Conservation (phyloP, 1,140 invertebrate species). For the Leptestheria dahalacensis region DNA sequence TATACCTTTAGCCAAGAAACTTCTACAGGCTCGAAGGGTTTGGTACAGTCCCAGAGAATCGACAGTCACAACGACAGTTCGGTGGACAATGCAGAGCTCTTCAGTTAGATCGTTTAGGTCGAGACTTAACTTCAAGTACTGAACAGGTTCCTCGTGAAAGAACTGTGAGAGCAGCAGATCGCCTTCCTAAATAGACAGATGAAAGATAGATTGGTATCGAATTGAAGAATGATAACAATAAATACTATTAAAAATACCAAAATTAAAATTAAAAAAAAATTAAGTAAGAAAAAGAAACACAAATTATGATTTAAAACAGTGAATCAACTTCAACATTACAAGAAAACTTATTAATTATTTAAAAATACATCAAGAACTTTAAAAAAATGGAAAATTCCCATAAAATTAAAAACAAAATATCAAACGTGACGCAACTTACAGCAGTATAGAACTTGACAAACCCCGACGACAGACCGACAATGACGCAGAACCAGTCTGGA, state of each 20-base stretch:
- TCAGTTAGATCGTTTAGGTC: slow-evolving; percentile 36
- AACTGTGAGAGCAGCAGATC: slow-evolving; percentile 65
- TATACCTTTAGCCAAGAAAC: slow-evolving; percentile 61
- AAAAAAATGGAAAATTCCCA: too few relatives aligned
- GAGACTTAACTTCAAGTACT: slow-evolving; percentile 55
- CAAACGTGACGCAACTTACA: slow-evolving; percentile 29
- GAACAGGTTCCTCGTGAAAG: slow-evolving; percentile 64
- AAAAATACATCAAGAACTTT: too few relatives aligned
- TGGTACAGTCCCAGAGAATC: slow-evolving; percentile 70
- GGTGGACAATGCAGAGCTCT: slow-evolving; percentile 68
- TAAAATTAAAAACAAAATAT: too few relatives aligned
- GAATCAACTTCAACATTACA: too few relatives aligned
- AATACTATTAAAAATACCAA: not conserved
- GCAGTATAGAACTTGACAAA: slow-evolving; percentile 76
- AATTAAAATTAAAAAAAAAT: too few relatives aligned
- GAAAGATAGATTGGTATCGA: slow-evolving; percentile 21
- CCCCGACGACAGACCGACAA: slow-evolving; percentile 71
- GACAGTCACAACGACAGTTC: slow-evolving; percentile 56
- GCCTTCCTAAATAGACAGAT: too few relatives aligned
- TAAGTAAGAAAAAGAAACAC: too few relatives aligned
- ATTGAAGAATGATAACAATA: slow-evolving; percentile 1
- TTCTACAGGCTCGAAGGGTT: slow-evolving; percentile 57
- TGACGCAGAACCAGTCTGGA: slow-evolving; percentile 87
- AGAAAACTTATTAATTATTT: too few relatives aligned
- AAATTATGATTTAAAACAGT: too few relatives aligned